phyloP scores from a whole-genome alignment of 2,888 invertebrate genomes.

The Scaptomyza caliginosa region DNA sequence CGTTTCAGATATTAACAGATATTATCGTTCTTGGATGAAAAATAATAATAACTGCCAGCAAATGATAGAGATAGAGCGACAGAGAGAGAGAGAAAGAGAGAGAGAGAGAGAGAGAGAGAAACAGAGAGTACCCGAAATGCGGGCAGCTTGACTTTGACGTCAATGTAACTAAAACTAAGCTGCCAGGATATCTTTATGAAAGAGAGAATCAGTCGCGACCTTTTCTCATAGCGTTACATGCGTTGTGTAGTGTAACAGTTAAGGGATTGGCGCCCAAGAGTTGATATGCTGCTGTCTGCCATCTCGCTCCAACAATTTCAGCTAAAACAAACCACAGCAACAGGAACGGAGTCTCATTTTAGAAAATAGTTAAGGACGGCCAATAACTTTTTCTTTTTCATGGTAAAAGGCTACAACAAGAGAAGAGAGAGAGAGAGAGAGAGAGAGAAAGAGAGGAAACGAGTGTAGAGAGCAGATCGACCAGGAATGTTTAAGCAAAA shows the following conservation, averaged over 20 bases:
- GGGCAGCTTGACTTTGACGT: constrained; percentile 2
- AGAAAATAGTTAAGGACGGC: constrained; percentile 69
- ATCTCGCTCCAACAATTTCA: constrained; percentile 53
- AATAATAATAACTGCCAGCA: constrained; percentile 45
- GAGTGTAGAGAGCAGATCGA: constrained; percentile 36
- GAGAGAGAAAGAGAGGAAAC: constrained; percentile 9
- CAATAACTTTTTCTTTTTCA: constrained; percentile 58
- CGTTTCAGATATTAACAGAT: constrained; percentile 61
- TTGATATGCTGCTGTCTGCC: constrained; percentile 58
- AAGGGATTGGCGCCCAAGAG: constrained; percentile 76
- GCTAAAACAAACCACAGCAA: constrained; percentile 41
- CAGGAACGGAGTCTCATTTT: constrained; percentile 39
- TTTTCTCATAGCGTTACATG: constrained; percentile 30
- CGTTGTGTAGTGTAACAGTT: constrained; percentile 59
- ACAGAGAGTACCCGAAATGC: constrained; percentile 9
- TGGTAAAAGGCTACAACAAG: constrained; percentile 25
- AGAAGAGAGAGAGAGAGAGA: constrained; percentile 7
- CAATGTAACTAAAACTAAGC: background rate
- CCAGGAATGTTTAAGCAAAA: constrained; percentile 59
- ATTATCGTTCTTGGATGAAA: constrained; percentile 48
- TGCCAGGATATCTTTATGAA: background rate
- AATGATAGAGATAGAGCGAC: background rate
- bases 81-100: background rate
- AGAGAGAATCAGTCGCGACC: constrained; percentile 6
- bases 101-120: background rate